phyloP scores from a whole-genome alignment of 2,113 vertebrate genomes.

The Oreotrochilus melanogaster region DNA sequence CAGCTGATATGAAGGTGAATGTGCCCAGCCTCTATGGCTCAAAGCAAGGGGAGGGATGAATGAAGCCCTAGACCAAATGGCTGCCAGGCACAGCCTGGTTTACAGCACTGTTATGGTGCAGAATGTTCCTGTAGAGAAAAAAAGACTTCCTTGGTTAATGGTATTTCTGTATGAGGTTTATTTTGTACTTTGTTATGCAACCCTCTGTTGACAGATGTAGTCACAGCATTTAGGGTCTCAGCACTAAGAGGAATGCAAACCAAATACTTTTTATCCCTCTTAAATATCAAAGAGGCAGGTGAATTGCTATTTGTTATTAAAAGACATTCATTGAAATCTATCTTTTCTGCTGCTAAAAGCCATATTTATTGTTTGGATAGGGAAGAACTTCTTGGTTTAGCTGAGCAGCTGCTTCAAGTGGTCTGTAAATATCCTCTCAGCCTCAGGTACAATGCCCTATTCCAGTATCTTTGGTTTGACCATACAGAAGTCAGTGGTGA shows the following conservation, averaged over 20 bases:
- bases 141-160: not conserved
- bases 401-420: not conserved
- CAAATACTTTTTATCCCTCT: slow-evolving; percentile 38
- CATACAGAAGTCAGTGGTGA: not conserved
- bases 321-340: slow-evolving; percentile 16
- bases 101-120: not conserved
- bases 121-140: not conserved
- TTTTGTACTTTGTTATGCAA: slow-evolving; percentile 45
- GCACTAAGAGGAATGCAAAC: slow-evolving; percentile 17
- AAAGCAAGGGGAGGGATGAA: not conserved
- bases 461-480: not conserved
- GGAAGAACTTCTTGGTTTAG: not conserved
- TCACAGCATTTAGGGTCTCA: not conserved
- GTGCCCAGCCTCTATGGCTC: not conserved
- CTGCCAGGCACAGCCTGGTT: not conserved
- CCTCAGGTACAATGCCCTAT: not conserved
- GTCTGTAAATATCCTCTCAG: not conserved
- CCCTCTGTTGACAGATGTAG: slow-evolving; percentile 42
- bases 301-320: slow-evolving; percentile 67
- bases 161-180: slow-evolving; percentile 45
- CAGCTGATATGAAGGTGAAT: not conserved
- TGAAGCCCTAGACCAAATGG: not conserved
- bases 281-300: slow-evolving; percentile 43
- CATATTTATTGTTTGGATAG: not conserved
- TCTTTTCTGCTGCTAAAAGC: slow-evolving; percentile 33